Base-by-base conservation (phyloP, 2,797 vertebrate genomes). In the Antennarius maculatus region DNA sequence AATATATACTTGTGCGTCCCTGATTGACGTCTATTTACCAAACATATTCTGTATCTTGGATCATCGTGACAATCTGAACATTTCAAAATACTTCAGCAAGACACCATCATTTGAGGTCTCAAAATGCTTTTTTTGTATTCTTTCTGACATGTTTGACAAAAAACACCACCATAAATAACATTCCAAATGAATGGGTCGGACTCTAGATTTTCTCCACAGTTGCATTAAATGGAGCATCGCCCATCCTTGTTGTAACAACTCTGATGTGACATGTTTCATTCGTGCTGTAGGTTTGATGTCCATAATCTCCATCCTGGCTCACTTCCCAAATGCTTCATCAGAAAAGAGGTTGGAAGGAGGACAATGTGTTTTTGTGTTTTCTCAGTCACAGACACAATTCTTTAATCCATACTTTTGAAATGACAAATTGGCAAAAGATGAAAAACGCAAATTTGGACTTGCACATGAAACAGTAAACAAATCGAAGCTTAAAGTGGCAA, bases 401-500 rank as follows among this genome's bases (percentile, higher is more conserved):
- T 67, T 77, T 74, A 84, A 81, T 86, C 73, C 72, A 74, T 69
- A 69, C 69, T 71, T 78, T 65, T 66, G 56, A 81, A 71, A 76
- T 72, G 64, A 67, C 59, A 80, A 71, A 77, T 68, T 82, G 79
- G 63, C 78, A 79, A 55, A 60, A 45, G 62, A 70, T 63, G 50
- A 68, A 28, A 81, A 54, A 41, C 34, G 48, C 16, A 39, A 43
- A 76, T 77, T 87, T 86, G 61, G 53, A 77, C 55, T 56, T 47
- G 41, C 50, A 49, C 51, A 27, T 55, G 18, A 66, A 62, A 53
- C 34, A 10, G 29, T 17, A 54, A 7, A 45, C 23, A 67, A 12
- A 57, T 23, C 34, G 7, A 37, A 56, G 61, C 64, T 45, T 16
- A 45, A 46, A 37, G 53, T 28, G 16, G n/a, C 18, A 23, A 51